Conservation (phyloP, 2,797 vertebrate genomes). For the Acomys russatus region DNA sequence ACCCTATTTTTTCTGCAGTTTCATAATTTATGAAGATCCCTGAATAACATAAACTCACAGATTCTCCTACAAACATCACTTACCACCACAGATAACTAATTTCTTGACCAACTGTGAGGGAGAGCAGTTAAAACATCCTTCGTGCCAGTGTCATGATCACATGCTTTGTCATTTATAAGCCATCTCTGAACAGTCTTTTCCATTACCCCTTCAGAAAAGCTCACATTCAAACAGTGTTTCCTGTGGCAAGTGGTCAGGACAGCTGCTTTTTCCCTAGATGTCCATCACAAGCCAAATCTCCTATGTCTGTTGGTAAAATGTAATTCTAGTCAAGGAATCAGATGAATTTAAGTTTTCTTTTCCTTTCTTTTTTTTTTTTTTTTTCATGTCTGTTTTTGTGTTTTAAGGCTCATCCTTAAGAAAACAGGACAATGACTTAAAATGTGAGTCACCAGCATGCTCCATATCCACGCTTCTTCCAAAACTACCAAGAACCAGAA, state of each 20-base stretch:
- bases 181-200: slow-evolving; percentile 21
- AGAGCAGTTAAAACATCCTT: neutral
- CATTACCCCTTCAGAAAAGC: slow-evolving; percentile 57
- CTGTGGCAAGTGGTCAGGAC: slow-evolving; percentile 35
- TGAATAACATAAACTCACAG: slow-evolving; percentile 31
- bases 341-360: slow-evolving; percentile 66
- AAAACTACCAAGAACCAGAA: slow-evolving; percentile 27
- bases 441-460: slow-evolving; percentile 57
- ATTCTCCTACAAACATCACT: neutral
- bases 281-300: slow-evolving; percentile 67
- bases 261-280: slow-evolving; percentile 66
- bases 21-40: slow-evolving; percentile 49
- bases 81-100: slow-evolving; percentile 35
- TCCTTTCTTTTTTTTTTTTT: slow-evolving; percentile 70
- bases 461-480: slow-evolving; percentile 64
- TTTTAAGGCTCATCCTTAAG: slow-evolving; percentile 78
- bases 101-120: slow-evolving; percentile 39
- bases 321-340: slow-evolving; percentile 74
- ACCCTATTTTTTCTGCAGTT: slow-evolving; percentile 43
- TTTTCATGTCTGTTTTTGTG: slow-evolving; percentile 67
- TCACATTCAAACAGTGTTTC: slow-evolving; percentile 69
- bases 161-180: slow-evolving; percentile 41
- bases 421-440: slow-evolving; percentile 80
- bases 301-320: slow-evolving; percentile 73
- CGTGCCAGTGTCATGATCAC: neutral